Conservation (phyloP, 2,113 vertebrate genomes). For the Aptenodytes forsteri region DNA sequence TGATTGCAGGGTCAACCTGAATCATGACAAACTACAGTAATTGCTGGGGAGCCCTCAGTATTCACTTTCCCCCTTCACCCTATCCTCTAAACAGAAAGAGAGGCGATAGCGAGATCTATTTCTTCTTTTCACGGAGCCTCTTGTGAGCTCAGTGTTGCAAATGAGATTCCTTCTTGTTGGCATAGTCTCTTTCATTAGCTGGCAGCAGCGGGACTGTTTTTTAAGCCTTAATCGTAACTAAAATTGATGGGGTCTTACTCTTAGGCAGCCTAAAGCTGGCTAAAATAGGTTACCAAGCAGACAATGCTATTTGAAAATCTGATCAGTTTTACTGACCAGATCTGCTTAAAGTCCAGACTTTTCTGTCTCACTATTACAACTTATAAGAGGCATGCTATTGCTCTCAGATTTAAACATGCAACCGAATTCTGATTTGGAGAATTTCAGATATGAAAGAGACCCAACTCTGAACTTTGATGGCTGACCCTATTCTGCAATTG, state of each 20-base stretch:
- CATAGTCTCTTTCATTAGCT: slow-evolving; percentile 11
- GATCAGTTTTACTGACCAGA: not conserved
- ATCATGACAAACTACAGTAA: not conserved
- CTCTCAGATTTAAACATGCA: not conserved
- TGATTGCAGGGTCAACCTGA: not conserved
- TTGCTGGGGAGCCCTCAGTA: not conserved
- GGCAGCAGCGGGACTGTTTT: not conserved
- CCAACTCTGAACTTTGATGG: not conserved
- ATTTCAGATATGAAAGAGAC: not conserved
- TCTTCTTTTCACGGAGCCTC: not conserved
- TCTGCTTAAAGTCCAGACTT: not conserved
- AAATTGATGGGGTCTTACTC: slow-evolving; percentile 12
- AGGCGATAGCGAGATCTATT: not conserved
- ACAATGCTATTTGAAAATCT: not conserved
- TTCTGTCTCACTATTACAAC: not conserved
- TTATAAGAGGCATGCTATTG: not conserved
- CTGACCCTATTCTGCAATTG: not conserved
- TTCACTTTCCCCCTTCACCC: not conserved
- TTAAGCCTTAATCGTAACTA: not conserved
- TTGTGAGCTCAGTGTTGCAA: not conserved
- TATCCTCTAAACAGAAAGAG: not conserved
- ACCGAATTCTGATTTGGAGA: not conserved
- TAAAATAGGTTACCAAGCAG: slow-evolving; percentile 16
- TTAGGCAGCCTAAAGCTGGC: slow-evolving; percentile 7
- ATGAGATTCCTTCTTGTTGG: slow-evolving; percentile 5